phyloP scores from a whole-genome alignment of 1,140 invertebrate genomes.

The Teleopsis dalmanni region DNA sequence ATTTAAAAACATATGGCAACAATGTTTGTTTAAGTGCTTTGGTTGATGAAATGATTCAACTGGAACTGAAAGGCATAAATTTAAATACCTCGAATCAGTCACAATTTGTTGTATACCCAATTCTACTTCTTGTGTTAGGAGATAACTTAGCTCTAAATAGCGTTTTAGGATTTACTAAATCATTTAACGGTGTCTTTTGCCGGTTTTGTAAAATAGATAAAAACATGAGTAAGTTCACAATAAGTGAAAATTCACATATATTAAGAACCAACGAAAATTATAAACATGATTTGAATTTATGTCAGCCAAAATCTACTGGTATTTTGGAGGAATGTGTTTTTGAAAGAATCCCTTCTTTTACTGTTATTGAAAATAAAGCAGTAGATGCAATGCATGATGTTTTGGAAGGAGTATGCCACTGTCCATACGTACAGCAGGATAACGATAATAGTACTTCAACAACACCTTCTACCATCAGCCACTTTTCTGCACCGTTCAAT shows the following conservation, averaged over 20 bases:
- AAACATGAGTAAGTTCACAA: not conserved
- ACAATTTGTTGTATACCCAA: no score
- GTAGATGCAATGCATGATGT: not conserved
- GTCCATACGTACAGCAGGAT: no score
- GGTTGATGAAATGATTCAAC: not conserved
- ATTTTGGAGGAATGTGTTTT: not conserved
- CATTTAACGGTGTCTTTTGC: not conserved
- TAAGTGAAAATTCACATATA: not conserved
- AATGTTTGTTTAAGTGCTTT: not conserved
- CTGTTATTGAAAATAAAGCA: not conserved
- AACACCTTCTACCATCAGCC: no score
- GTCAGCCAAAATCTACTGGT: not conserved
- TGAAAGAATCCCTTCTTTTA: not conserved
- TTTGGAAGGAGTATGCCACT: no score
- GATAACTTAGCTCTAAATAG: not conserved
- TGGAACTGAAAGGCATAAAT: not conserved
- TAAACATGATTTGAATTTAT: not conserved
- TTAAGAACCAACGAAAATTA: not conserved
- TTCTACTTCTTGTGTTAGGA: no score
- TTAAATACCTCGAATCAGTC: no score
- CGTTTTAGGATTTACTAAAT: not conserved
- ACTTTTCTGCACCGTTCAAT: no score
- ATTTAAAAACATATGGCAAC: not conserved
- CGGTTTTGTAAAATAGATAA: not conserved
- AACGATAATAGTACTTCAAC: no score